These are phyloP conservation scores for Cremastinae sp. DNA, from an alignment of 2,888 invertebrate genomes.

Conservation along the genomic window DNA sequence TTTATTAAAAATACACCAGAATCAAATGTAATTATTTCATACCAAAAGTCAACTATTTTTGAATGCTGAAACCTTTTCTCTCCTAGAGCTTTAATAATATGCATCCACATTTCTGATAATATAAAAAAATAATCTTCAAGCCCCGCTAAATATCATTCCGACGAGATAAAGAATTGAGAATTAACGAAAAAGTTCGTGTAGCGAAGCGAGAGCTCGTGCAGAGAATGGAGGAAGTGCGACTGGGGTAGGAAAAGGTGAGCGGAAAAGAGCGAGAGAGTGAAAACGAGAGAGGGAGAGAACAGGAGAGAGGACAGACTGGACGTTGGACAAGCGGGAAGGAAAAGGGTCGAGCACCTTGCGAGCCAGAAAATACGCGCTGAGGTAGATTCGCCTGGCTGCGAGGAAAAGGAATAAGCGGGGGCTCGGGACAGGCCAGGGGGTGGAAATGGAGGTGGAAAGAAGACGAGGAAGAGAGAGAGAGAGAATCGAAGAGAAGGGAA, in stretches of 20 bases:
- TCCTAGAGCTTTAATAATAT: too few relatives aligned
- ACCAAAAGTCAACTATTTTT: too few relatives aligned
- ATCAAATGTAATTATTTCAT: too few relatives aligned
- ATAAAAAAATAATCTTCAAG: too few relatives aligned
- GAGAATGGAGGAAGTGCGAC: constrained; percentile 2
- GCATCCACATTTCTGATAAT: too few relatives aligned
- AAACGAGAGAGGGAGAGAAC: constrained; percentile 35
- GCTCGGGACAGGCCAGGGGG: constrained; percentile 49
- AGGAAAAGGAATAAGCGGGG: constrained; percentile 17
- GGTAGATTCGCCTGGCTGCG: constrained; percentile 71
- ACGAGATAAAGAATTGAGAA: neutral
- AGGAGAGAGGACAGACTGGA: constrained; percentile 16
- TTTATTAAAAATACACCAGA: too few relatives aligned
- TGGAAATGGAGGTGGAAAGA: constrained; percentile 64
- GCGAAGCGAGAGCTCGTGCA: constrained; percentile 14
- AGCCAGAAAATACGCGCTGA: constrained; percentile 64
- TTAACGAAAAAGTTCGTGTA: neutral
- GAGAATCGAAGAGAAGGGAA: constrained; percentile 55
- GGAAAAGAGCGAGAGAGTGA: constrained; percentile 33
- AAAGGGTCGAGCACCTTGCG: constrained; percentile 62
- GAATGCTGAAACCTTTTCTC: too few relatives aligned
- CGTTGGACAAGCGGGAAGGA: constrained; percentile 64
- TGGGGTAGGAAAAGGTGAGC: constrained; percentile 12
- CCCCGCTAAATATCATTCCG: too few relatives aligned
- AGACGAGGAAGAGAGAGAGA: constrained; percentile 6